Percentiles rank a stretch among this genome's conserved stretches.
Conservation (phyloP, 2,113 vertebrate genomes). For the rat (Rattus norvegicus) region GRCr8 NC_086039.1:12335501-12336000, state of each 20-base stretch:
- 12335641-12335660: constrained; percentile 29
- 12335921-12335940: neutral
- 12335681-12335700: neutral
- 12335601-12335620: neutral
- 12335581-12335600: constrained; percentile 40
- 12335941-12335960: constrained; percentile 5
- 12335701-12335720: neutral
- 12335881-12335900: neutral
- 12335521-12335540: constrained; percentile 23
- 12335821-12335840: neutral
- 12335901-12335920: neutral
- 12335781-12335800: constrained; percentile 3
- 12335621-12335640: neutral
- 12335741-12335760: neutral
- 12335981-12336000: neutral
- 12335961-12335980: neutral
- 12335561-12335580: constrained; percentile 40
- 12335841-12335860: neutral
- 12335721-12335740: constrained; percentile 38
- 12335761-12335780: neutral
- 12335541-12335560: constrained; percentile 21
- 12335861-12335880: neutral
- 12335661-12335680: constrained; percentile 49
- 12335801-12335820: neutral
- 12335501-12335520: neutral